phyloP scores from a whole-genome alignment of 2,113 vertebrate species.

The Erpornis zantholeuca region DNA sequence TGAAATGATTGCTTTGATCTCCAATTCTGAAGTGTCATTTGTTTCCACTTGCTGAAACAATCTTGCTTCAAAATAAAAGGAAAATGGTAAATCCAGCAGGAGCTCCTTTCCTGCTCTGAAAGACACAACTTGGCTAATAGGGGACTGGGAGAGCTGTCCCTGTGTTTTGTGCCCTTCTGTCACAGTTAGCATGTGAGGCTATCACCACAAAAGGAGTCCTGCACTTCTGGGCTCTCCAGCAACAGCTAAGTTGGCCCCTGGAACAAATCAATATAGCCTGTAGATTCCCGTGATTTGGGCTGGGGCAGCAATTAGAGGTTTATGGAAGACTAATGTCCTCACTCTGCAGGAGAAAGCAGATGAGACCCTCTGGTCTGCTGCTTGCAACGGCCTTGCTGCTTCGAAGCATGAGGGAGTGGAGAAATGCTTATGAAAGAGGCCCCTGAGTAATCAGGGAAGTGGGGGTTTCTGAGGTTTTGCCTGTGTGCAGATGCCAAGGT shows the following conservation, averaged over 20 bases:
- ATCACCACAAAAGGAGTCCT: neutral
- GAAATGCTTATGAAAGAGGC: neutral
- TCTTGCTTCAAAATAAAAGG: neutral
- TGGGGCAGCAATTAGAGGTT: neutral
- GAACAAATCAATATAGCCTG: neutral
- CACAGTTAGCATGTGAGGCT: neutral
- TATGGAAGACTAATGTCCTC: neutral
- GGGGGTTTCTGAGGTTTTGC: neutral
- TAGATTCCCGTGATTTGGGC: neutral
- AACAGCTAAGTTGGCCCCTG: slow-evolving; percentile 6
- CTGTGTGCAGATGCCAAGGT: neutral
- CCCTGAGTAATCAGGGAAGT: neutral
- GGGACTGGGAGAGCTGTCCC: neutral
- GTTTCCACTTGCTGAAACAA: neutral
- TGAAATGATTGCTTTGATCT: neutral
- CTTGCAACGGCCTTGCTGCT: neutral
- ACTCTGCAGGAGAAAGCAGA: neutral
- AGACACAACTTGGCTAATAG: neutral
- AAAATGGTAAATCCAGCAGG: neutral
- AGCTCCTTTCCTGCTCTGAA: neutral
- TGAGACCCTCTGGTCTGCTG: neutral
- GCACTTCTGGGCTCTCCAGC: neutral
- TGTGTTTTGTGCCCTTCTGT: neutral
- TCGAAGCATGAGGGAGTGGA: neutral
- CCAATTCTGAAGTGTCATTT: neutral